These are phyloP conservation scores for Acrossocheilus fasciatus DNA, from an alignment of 2,797 vertebrate genomes.

Conservation along the genomic window DNA sequence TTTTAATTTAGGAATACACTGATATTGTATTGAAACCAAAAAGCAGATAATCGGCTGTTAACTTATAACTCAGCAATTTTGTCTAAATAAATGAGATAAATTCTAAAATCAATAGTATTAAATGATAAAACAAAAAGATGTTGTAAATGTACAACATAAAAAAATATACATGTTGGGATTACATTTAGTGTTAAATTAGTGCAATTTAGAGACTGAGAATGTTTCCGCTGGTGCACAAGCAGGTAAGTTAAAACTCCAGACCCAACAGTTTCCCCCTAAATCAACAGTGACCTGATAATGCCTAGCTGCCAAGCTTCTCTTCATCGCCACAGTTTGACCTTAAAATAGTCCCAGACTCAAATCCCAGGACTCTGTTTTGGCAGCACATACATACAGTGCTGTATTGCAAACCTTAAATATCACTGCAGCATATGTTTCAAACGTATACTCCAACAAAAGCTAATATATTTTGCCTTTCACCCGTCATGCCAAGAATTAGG, in stretches of 20 bases:
- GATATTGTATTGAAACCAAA: not conserved
- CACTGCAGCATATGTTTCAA: conserved; percentile 43
- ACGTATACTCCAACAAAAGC: conserved; percentile 47
- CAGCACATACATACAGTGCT: conserved; percentile 16
- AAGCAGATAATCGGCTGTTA: not conserved
- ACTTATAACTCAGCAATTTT: not conserved
- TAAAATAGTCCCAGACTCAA: conserved; percentile 23
- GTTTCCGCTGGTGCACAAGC: conserved; percentile 27
- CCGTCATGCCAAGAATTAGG: conserved; percentile 11
- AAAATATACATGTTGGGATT: not conserved
- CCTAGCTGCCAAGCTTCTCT: conserved; percentile 28
- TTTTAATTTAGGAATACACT: not conserved
- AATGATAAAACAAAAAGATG: not conserved
- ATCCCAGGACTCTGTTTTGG: conserved; percentile 43
- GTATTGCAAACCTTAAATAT: conserved; percentile 39
- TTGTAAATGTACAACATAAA: not conserved
- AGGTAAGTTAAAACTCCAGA: conserved; percentile 27
- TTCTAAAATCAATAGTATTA: not conserved
- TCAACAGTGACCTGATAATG: conserved; percentile 44
- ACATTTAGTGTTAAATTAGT: not conserved
- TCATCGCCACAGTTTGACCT: conserved; percentile 43
- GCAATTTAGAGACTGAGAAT: conserved; percentile 4
- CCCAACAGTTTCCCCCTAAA: conserved; percentile 37
- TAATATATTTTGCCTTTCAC: conserved; percentile 43
- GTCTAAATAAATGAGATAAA: not conserved